These are phyloP conservation scores for Trypoxylus dichotomus DNA, from an alignment of 1,140 invertebrate species.

Conservation along the genomic window DNA sequence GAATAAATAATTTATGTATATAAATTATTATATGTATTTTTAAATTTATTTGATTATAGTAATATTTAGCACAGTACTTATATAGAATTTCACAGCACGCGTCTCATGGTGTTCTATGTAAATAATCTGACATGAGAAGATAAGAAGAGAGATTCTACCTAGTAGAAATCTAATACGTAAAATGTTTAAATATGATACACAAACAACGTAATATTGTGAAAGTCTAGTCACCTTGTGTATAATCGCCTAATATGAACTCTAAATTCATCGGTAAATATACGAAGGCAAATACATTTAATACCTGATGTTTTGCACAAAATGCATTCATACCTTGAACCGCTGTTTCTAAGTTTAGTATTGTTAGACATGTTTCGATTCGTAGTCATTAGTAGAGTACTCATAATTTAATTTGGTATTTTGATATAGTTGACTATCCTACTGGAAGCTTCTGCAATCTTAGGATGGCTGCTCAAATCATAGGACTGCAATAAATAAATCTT, in stretches of 20 bases:
- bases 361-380: no score
- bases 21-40: neutral
- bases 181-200: neutral
- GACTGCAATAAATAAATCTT: no score
- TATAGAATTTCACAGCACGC: neutral
- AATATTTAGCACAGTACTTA: neutral
- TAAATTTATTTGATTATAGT: neutral
- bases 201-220: constrained; percentile 8
- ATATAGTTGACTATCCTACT: no score
- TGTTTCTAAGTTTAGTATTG: no score
- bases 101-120: neutral
- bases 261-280: neutral
- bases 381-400: no score
- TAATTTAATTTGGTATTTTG: no score
- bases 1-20: neutral
- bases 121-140: neutral
- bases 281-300: neutral
- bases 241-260: neutral
- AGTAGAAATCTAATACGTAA: neutral
- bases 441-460: no score
- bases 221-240: neutral
- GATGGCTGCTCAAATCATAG: no score
- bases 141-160: neutral
- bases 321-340: no score
- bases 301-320: no score